Percentiles rank a stretch among this genome's conserved stretches.
These are phyloP conservation scores for Spicauda simplicius DNA, from an alignment of 2,888 invertebrate species.

Conservation along the genomic window DNA sequence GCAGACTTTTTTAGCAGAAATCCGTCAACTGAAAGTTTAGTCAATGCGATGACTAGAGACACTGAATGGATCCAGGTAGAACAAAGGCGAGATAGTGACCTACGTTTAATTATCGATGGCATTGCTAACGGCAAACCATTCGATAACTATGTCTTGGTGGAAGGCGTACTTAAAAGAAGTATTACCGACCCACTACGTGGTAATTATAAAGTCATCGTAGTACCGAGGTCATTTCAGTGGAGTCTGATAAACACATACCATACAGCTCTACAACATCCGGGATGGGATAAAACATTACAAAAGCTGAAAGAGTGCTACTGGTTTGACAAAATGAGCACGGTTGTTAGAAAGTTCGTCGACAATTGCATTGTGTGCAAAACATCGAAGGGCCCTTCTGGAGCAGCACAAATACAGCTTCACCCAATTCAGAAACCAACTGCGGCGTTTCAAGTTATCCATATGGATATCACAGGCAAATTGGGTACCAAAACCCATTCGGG, in stretches of 20 bases:
- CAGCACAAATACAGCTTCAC: constrained; percentile 39
- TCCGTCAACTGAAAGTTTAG: constrained; percentile 32
- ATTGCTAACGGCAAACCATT: not conserved
- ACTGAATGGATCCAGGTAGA: constrained; percentile 46
- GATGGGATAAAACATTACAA: constrained; percentile 44
- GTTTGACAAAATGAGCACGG: constrained; percentile 37
- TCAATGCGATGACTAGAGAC: constrained; percentile 42
- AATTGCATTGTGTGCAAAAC: constrained; percentile 41
- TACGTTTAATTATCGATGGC: not conserved
- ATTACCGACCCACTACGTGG: constrained; percentile 1
- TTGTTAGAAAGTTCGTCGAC: constrained; percentile 18
- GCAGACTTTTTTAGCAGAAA: constrained; percentile 47
- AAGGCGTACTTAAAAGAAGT: not conserved
- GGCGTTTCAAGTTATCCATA: constrained; percentile 29
- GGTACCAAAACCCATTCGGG: constrained; percentile 21
- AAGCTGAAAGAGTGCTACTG: constrained; percentile 35
- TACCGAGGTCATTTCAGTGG: too few relatives aligned
- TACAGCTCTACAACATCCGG: constrained; percentile 31
- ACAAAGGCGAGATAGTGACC: constrained; percentile 39
- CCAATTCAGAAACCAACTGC: constrained; percentile 36
- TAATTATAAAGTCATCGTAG: constrained; percentile 5
- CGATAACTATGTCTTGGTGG: constrained; percentile 4
- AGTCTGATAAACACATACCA: too few relatives aligned
- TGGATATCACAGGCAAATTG: constrained; percentile 43
- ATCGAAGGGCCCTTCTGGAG: constrained; percentile 41